A percentile compares a stretch with the other conserved stretches of the same genome.
Evolutionary conservation across 2,113 vertebrate species (phyloP).

Genomic region (Urocitellus parryii): DNA sequence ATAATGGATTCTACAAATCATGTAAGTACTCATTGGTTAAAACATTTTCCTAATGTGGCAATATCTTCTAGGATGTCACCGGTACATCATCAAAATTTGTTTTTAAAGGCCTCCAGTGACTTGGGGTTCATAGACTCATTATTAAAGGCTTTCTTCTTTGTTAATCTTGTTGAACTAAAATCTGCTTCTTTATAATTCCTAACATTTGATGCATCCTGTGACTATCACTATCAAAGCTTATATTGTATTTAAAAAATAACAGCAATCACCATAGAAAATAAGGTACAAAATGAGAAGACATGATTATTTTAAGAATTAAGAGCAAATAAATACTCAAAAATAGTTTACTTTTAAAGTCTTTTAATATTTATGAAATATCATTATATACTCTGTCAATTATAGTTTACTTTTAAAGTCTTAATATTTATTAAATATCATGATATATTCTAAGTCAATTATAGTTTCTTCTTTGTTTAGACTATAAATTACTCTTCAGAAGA

Average conservation of each 20-base stretch:
- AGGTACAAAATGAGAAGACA: not conserved
- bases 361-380: not conserved
- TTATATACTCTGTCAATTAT: not conserved
- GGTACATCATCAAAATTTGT: not conserved
- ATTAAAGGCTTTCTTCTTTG: constrained; percentile 9
- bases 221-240: not conserved
- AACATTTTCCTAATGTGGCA: not conserved
- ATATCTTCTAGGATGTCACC: not conserved
- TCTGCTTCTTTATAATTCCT: not conserved
- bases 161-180: constrained; percentile 1
- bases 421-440: not conserved
- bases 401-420: not conserved
- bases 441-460: not conserved
- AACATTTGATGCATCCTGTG: not conserved
- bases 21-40: not conserved
- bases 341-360: not conserved
- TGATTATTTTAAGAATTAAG: constrained; percentile 19
- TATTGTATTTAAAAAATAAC: not conserved
- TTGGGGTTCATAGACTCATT: not conserved
- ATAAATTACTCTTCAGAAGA: not conserved
- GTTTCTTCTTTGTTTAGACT: not conserved
- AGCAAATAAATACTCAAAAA: not conserved
- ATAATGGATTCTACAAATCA: not conserved
- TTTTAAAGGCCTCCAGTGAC: not conserved
- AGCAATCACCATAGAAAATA: not conserved